A percentile compares a stretch with the other conserved stretches of the same genome.
Conservation (phyloP, 2,113 vertebrate genomes). For the Cromileptes altivelis region DNA sequence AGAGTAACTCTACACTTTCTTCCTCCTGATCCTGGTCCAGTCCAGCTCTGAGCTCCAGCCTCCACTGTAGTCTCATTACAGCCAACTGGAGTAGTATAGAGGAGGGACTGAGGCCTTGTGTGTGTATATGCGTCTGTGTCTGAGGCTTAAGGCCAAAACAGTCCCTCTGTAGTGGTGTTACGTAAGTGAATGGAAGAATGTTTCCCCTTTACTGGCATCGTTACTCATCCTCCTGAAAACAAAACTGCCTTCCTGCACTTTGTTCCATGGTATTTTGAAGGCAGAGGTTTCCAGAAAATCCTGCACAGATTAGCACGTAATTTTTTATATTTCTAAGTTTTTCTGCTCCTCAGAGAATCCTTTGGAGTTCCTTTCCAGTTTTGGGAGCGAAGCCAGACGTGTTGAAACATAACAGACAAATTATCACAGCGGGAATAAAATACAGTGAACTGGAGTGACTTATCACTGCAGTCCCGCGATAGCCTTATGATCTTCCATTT, state of each 20-base stretch:
- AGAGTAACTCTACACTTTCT: conserved; percentile 65
- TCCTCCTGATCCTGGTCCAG: conserved; percentile 55
- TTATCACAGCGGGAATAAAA: conserved; percentile 27
- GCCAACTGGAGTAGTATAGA: conserved; percentile 61
- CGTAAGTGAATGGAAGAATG: conserved; percentile 73
- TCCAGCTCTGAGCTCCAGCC: conserved; percentile 53
- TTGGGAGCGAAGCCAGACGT: neutral
- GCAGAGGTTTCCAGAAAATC: conserved; percentile 9
- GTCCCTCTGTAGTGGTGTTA: conserved; percentile 75
- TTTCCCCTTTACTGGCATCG: conserved; percentile 72
- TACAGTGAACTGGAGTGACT: neutral
- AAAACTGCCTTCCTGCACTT: conserved; percentile 41
- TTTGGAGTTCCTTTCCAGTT: neutral
- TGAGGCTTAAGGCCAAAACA: conserved; percentile 73
- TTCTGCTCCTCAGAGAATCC: neutral
- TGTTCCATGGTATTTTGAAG: conserved; percentile 11
- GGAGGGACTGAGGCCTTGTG: conserved; percentile 43
- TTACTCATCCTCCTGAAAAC: conserved; percentile 61
- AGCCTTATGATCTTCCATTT: conserved; percentile 21
- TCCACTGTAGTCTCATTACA: conserved; percentile 57
- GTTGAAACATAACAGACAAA: conserved; percentile 4
- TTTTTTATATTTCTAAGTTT: neutral
- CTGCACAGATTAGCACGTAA: neutral
- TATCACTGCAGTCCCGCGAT: neutral
- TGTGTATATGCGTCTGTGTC: conserved; percentile 45